phyloP scores from a whole-genome alignment of 2,113 vertebrate genomes.

The Apteryx owenii region DNA sequence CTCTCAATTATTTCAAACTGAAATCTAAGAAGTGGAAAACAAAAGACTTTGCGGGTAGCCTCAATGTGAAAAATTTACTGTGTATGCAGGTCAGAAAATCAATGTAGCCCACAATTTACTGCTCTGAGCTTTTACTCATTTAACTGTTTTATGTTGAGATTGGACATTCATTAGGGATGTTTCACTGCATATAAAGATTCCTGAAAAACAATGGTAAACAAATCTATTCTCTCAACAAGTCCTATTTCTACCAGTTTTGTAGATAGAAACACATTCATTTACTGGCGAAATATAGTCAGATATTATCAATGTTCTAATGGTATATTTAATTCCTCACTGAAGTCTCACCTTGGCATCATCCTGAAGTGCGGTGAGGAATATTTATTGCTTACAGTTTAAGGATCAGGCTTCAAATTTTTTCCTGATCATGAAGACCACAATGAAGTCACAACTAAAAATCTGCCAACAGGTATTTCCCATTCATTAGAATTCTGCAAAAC shows the following conservation, averaged over 20 bases:
- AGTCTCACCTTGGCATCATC: background rate
- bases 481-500: background rate
- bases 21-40: conserved; percentile 24
- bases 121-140: conserved; percentile 24
- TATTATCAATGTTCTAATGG: background rate
- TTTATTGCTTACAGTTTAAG: background rate
- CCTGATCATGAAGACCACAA: background rate
- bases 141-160: conserved; percentile 43
- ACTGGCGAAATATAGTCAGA: background rate
- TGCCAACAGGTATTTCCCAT: background rate
- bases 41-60: conserved; percentile 28
- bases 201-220: background rate
- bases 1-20: conserved; percentile 31
- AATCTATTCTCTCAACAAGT: background rate
- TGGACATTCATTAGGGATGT: background rate
- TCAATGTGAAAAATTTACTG: conserved; percentile 34
- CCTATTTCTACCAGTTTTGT: background rate
- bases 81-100: conserved; percentile 51
- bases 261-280: background rate
- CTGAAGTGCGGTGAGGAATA: background rate
- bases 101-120: conserved; percentile 53
- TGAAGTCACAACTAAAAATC: background rate
- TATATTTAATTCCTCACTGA: background rate
- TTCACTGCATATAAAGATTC: conserved; percentile 18
- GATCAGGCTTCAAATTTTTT: background rate